phyloP scores from a whole-genome alignment of 2,888 invertebrate species.

The Diogma glabrata region DNA sequence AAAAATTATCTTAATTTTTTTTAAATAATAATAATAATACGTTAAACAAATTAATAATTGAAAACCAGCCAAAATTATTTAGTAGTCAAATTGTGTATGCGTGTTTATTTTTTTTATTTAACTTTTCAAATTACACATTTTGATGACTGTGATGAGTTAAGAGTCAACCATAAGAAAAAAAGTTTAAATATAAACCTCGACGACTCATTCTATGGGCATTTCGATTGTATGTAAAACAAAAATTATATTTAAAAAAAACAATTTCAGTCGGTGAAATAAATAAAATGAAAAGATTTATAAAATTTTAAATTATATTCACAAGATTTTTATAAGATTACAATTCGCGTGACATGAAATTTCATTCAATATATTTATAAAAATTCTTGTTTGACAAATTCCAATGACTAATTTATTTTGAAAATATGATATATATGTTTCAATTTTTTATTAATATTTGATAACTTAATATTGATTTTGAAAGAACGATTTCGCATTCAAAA shows the following conservation, averaged over 20 bases:
- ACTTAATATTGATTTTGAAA: too few relatives aligned
- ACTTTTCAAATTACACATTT: too few relatives aligned
- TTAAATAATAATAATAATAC: conserved; percentile 6
- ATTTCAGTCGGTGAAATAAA: conserved; percentile 7
- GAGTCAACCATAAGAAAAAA: background rate
- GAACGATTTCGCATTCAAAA: too few relatives aligned
- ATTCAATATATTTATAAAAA: too few relatives aligned
- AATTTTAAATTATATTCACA: conserved; percentile 6
- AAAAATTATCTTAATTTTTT: too few relatives aligned
- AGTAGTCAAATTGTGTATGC: conserved; percentile 8
- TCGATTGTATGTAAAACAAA: conserved; percentile 2
- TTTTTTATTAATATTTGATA: too few relatives aligned
- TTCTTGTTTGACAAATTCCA: conserved; percentile 8
- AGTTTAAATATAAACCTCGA: conserved; percentile 1
- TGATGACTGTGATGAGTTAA: conserved; percentile 7
- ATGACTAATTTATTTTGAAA: too few relatives aligned
- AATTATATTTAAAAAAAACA: background rate
- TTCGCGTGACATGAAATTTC: conserved; percentile 9
- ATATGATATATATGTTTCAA: too few relatives aligned
- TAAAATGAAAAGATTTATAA: too few relatives aligned
- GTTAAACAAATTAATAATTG: conserved; percentile 6
- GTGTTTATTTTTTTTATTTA: background rate
- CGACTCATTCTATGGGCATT: conserved; percentile 8
- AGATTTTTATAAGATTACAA: conserved; percentile 5
- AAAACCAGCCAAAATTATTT: conserved; percentile 4